Conservation (phyloP, 2,797 vertebrate genomes). For the Tragopan temminckii region DNA sequence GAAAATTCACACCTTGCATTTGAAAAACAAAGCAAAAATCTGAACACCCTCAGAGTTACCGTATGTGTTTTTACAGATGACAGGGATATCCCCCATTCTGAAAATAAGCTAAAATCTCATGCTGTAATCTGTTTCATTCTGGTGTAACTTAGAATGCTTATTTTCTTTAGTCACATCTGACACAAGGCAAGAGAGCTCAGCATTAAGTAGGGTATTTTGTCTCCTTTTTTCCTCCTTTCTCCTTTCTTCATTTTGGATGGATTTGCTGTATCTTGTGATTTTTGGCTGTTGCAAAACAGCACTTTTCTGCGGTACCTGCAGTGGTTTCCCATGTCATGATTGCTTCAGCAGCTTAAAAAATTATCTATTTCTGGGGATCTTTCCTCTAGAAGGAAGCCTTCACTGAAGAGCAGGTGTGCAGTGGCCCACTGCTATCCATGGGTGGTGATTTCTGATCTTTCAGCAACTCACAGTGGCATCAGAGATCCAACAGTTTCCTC, state of each 20-base stretch:
- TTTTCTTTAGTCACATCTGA: constrained; percentile 25
- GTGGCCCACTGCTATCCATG: constrained; percentile 13
- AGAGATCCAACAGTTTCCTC: constrained; percentile 25
- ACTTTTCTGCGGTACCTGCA: not conserved
- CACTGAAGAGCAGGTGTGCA: not conserved
- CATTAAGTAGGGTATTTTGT: not conserved
- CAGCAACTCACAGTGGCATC: not conserved
- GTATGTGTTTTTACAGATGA: constrained; percentile 67
- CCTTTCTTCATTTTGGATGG: not conserved
- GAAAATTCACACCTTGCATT: constrained; percentile 50
- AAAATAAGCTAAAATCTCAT: constrained; percentile 7
- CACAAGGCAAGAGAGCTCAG: not conserved
- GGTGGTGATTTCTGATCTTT: constrained; percentile 35
- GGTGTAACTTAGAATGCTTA: not conserved
- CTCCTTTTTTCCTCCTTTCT: not conserved
- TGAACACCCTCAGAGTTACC: not conserved
- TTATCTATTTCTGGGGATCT: not conserved
- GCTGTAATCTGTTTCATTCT: constrained; percentile 30
- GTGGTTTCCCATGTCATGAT: not conserved
- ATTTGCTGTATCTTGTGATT: not conserved
- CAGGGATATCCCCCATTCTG: constrained; percentile 32
- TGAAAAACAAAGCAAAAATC: not conserved
- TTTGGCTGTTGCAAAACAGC: not conserved
- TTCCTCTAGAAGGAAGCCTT: not conserved
- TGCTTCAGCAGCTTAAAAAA: not conserved